Base-by-base conservation (phyloP, 2,888 invertebrate species). In the Melinaea menophilus region DNA sequence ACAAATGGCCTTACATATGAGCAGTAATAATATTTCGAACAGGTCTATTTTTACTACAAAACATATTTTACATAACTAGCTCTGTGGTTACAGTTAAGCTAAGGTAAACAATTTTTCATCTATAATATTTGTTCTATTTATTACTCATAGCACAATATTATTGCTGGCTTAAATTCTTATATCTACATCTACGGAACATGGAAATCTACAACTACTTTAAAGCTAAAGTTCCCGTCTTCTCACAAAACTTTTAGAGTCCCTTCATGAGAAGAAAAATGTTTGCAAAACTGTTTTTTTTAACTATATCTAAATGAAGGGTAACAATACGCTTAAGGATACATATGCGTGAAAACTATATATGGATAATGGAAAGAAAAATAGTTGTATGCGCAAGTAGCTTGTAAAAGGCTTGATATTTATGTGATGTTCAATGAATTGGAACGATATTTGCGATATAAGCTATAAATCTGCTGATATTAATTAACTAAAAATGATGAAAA, bases 261-360 rank as follows among this genome's bases (percentile, higher is more conserved):
- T 86, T 87, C 80, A 88, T 88, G 86, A 89, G 88, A 86, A 90
- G 89, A 90, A 90, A 90, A 90, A 88, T 90, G 90, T 90, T 90
- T 90, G 90, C 90, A 90, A 88, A 90, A 90, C 89, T 89, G 90
- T 90, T 88, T 68, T 77, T 78, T 74, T 76, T 81, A 77, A 76
- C 79, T 78, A 75, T 86, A 84, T 86, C 86, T 85, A 83, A 82
- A 82, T 79, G 81, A 80, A 81, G 79, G 75, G 73, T 79, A 73
- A 76, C 76, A 80, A 70, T 73, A 74, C 66, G 66, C 67, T 67
- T 66, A 70, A 65, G 60, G 62, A 74, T 76, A 64, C 74, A 77
- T 77, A 80, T 80, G 79, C 82, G 81, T 78, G 76, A 79, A 77
- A 72, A 81, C 88, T 88, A 88, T 84, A 82, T 82, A 41, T 41